Percentiles rank a stretch among this genome's conserved stretches.
Conservation (phyloP, 1,140 invertebrate genomes). For the Paracyclopina nana region DNA sequence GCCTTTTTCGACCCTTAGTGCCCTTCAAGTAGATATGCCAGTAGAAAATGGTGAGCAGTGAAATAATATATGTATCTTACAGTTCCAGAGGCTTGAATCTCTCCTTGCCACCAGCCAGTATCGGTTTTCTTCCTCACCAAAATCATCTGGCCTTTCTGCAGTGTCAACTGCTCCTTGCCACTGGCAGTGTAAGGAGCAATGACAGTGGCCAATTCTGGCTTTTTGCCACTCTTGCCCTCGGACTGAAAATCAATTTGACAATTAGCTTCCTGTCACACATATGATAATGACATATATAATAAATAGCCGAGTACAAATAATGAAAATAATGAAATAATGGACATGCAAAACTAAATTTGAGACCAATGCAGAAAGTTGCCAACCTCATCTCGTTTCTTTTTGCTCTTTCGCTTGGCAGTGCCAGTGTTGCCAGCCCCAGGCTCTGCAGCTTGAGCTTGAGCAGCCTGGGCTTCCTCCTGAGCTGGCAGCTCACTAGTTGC, state of each 20-base stretch:
- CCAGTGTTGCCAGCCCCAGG: not conserved
- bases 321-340: too few relatives aligned
- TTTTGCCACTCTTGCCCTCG: too few relatives aligned
- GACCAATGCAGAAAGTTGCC: too few relatives aligned
- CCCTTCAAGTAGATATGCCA: slow-evolving; percentile 23
- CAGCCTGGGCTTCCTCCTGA: too few relatives aligned
- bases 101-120: slow-evolving; percentile 98
- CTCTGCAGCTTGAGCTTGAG: not conserved
- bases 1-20: slow-evolving; percentile 78
- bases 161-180: slow-evolving; percentile 66
- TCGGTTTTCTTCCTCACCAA: slow-evolving; percentile 88
- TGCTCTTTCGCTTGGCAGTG: slow-evolving; percentile 1
- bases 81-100: slow-evolving; percentile 67
- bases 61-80: not conserved
- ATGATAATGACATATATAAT: too few relatives aligned
- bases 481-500: too few relatives aligned
- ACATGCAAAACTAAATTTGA: too few relatives aligned
- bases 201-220: slow-evolving; percentile 68
- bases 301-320: too few relatives aligned
- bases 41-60: not conserved
- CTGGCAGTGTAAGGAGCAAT: slow-evolving; percentile 69
- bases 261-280: too few relatives aligned
- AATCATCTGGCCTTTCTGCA: slow-evolving; percentile 80
- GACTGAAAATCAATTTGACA: too few relatives aligned
- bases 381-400: slow-evolving; percentile 4